phyloP scores from a whole-genome alignment of 2,113 vertebrate genomes.

The Brachypodius melanocephalos region DNA sequence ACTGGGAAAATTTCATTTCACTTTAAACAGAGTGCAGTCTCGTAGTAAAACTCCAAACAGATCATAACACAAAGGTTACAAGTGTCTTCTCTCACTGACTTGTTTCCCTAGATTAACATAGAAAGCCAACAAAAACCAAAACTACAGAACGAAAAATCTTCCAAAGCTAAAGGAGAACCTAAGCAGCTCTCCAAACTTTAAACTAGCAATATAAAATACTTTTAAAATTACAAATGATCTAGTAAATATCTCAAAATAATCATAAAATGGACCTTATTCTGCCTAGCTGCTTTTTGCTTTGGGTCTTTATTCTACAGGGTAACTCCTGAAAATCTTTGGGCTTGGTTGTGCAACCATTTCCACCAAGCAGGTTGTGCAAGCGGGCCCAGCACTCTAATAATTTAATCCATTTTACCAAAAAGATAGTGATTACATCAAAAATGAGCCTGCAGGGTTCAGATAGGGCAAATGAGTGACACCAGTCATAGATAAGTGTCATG shows the following conservation, averaged over 20 bases:
- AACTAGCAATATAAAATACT: background rate
- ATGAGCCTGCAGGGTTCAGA: background rate
- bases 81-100: background rate
- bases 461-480: background rate
- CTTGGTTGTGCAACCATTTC: background rate
- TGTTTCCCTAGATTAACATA: background rate
- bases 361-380: background rate
- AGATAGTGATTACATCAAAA: background rate
- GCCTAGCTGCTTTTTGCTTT: background rate
- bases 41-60: background rate
- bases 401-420: background rate
- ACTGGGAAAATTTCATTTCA: background rate
- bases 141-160: background rate
- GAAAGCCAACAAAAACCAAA: background rate
- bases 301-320: background rate
- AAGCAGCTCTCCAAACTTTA: background rate
- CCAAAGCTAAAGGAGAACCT: background rate
- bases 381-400: background rate
- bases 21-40: background rate
- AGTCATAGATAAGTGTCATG: background rate
- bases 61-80: background rate
- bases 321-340: background rate
- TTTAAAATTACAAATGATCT: background rate
- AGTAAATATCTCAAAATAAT: background rate
- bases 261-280: background rate